Evolutionary conservation across 2,113 vertebrate genomes (phyloP).

Genomic region (Notarius quadriscutis): DNA sequence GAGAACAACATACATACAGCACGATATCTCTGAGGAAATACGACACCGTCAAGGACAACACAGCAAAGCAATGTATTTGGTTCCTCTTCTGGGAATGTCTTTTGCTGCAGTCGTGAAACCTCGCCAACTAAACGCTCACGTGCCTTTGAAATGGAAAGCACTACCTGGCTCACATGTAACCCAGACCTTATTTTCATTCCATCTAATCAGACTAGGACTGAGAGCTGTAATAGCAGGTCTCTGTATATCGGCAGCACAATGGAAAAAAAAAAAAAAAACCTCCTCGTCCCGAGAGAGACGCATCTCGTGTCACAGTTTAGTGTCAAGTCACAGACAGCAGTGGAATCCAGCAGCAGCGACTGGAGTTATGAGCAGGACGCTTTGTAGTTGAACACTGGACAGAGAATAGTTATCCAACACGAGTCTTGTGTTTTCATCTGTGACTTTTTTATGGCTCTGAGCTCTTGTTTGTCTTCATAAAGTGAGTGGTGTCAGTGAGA

Average conservation of each 20-base stretch:
- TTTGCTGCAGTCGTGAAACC: neutral
- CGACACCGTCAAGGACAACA: neutral
- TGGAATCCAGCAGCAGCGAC: slow-evolving; percentile 34
- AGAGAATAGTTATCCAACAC: slow-evolving; percentile 27
- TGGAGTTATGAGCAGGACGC: neutral
- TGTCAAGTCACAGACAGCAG: slow-evolving; percentile 44
- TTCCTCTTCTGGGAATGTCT: neutral
- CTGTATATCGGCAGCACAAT: neutral
- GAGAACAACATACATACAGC: slow-evolving; percentile 1
- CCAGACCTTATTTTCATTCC: neutral
- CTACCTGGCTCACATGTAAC: neutral
- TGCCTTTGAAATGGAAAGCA: neutral
- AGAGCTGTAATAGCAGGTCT: neutral
- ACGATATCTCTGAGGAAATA: neutral
- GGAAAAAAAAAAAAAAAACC: neutral
- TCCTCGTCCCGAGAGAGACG: slow-evolving; percentile 7
- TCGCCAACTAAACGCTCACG: neutral
- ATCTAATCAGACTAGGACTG: neutral
- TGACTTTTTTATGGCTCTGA: slow-evolving; percentile 20
- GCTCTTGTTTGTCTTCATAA: neutral
- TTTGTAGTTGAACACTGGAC: slow-evolving; percentile 8
- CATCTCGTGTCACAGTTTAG: slow-evolving; percentile 40
- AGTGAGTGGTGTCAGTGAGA: slow-evolving; percentile 36
- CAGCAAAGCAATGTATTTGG: neutral
- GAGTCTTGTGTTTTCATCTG: slow-evolving; percentile 45